Base-by-base conservation (phyloP, 2,888 invertebrate genomes). In the Eristalis arbustorum region DNA sequence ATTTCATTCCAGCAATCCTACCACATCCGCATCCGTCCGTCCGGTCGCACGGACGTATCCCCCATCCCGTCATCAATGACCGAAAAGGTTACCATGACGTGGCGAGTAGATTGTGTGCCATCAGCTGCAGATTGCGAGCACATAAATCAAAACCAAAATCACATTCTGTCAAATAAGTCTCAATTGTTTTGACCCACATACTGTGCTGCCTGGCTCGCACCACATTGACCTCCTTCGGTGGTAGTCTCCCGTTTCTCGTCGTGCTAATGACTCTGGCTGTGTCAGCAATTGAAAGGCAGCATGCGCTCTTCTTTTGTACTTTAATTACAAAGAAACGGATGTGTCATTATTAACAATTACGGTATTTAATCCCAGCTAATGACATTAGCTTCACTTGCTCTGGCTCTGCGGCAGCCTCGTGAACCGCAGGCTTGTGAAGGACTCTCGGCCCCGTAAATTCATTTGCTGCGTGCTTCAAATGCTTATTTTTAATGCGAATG, bases 121-220 rank as follows among this genome's bases (percentile, higher is more conserved):
- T 78, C 85, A 76, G 84, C 76, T 85, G 84, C 72, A 72, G 61
- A 59, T n/a, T 23, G n/a, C 68, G 61, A 57, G 59, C 71, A 75
- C 78, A 87, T 87, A 87, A 87, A 83, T 87, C 87, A 87, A 87
- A 87, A 83, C 78, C 64, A 62, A 78, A 87, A 82, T 87, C 78
- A 79, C 82, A 87, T 83, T 83, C 78, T 87, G 87, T 87, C 87
- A 79, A 78, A 87, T 83, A 83, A 87, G 62, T 87, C 83, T 83
- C 83, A 87, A 87, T 87, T 87, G 87, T 83, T 87, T 57, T 83
- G 87, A 87, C 87, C 87, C 78, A 87, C 67, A 83, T 87, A 71
- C 71, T 56, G 22, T 31, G 34, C 11, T 37, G 18, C 25, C n/a
- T 28, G 37, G 31, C 18, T 62, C 42, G 56, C 34, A 18, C 25